Evolutionary conservation across 37 sponge, comb jelly and placozoan genomes (phyloP), one percentile per base, ranked within the genome.

Genomic region (Petrosia ficiformis): DNA sequence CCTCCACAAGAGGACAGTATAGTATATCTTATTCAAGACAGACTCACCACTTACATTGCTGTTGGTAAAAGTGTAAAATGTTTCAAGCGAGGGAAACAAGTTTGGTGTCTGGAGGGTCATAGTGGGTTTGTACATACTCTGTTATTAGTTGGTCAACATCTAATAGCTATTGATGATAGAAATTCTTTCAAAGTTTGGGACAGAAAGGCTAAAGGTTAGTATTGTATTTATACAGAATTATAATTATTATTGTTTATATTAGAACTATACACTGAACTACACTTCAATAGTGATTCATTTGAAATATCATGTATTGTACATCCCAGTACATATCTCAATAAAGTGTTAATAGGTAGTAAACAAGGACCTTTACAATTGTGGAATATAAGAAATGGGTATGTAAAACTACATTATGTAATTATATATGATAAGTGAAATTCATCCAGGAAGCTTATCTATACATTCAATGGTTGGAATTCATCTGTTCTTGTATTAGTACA

Each of bases 321-420:
- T 44, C 95, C 99, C 4, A 83, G 74, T 39, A 97, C 99, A 1
- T 97, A 97, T 74, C 74, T 97, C n/a, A 97, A 97, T 90, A 97
- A 97, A 66, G 68, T 97, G 16, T 65, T 97, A 25, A 66, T 97
- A 0, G 95, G 95, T 11, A 84, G 89, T 54, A 67, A 81, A 22
- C 90, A 92, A 59, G 99, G 99, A 25, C 35, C 61, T 56, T 42
- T 97, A 70, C 96, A 97, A 68, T 79, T 97, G 44, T 97, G 99
- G 99, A 97, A 97, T 82, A 70, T 97, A 5, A 52, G 85, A 38
- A 97, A 88, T 11, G 78, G 57, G 83, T 82, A 79, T 30, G 26
- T n/a, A n/a, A 61, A 48, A 16, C 54, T 48, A 19, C 68, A 57
- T 61, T 26, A n/a, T 61, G 11, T 29, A 61, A 21, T 64, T 36